Conservation (phyloP, 2,888 invertebrate species). For the Abscondita cerata region DNA sequence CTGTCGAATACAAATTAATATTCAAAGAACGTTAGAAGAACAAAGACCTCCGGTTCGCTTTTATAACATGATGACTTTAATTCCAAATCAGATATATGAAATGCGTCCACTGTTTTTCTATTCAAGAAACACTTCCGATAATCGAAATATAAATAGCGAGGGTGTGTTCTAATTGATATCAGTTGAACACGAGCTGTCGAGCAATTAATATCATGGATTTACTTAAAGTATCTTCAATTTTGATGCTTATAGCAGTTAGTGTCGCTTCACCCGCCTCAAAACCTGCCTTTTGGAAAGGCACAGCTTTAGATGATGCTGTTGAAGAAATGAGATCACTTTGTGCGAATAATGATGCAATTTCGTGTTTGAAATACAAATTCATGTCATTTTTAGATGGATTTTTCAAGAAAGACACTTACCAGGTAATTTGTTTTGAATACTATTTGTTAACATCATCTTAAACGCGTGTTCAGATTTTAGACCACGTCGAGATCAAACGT, state of each 20-base stretch:
- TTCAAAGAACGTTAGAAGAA: constrained; percentile 29
- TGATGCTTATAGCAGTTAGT: constrained; percentile 60
- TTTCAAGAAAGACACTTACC: constrained; percentile 79
- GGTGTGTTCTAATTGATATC: constrained; percentile 41
- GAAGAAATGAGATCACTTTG: constrained; percentile 80
- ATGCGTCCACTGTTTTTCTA: constrained; percentile 40
- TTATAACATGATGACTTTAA: constrained; percentile 35
- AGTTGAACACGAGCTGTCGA: constrained; percentile 36
- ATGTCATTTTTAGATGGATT: constrained; percentile 80
- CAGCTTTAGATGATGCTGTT: constrained; percentile 74
- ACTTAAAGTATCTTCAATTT: constrained; percentile 48
- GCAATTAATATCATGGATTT: constrained; percentile 40
- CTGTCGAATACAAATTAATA: constrained; percentile 33
- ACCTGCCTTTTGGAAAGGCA: constrained; percentile 73
- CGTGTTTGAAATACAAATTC: constrained; percentile 85
- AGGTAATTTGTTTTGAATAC: constrained; percentile 63
- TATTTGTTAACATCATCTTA: neutral
- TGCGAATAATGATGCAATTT: constrained; percentile 74
- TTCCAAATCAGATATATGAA: constrained; percentile 42
- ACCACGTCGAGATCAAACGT: constrained; percentile 76
- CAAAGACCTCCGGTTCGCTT: constrained; percentile 43
- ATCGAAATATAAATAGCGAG: constrained; percentile 44
- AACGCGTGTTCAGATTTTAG: constrained; percentile 66
- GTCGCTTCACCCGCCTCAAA: constrained; percentile 69
- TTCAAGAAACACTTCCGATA: constrained; percentile 43